Evolutionary conservation across 2,797 vertebrate species (phyloP), one percentile per base, ranked within the genome.

Genomic region (Lophius americanus): DNA sequence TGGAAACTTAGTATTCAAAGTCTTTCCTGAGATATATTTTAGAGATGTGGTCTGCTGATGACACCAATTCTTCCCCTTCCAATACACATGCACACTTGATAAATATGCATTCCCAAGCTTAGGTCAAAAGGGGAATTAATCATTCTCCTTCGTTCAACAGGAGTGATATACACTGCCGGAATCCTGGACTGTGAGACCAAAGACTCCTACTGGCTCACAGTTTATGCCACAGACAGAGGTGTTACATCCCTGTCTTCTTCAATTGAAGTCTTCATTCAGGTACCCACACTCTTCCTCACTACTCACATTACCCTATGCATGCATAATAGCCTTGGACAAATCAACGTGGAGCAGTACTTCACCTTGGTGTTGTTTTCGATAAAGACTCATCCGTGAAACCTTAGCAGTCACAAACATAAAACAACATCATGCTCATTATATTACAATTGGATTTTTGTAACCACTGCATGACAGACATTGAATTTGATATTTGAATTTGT

Each of bases 221-320:
- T 99, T 11, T 95, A 94, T 5, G 97, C 96, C 0, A 95, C 95
- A 3, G 98, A 99, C 75, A 93, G 90, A 35, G 98, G 95, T 3
- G 94, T 95, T 0, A 92, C 95, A 13, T 95, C 97, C 0, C 93
- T 96, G 59, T 98, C 96, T 58, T 88, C 95, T 36, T 96, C 96
- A n/a, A 93, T 96, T 0, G 96, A 99, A 79, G 95, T 99, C 87
- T 99, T 97, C 82, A 94, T 99, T 61, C 96, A 97, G 91, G 92
- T 93, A 86, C 38, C 6, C 32, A 23, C 56, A n/a, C 49, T 48
- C 37, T 60, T n/a, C 57, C 51, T 46, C 62, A 63, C 44, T 51
- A 60, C 5, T 52, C 47, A 44, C 13, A 50, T 60, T 51, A 43
- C 12, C 23, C 23, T 23, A 23, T 23, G 23, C 23, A 23, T 23